Percentiles rank a stretch among this genome's conserved stretches.
Evolutionary conservation across 2,888 invertebrate genomes (phyloP).

Genomic region (Meandrusa payeni): DNA sequence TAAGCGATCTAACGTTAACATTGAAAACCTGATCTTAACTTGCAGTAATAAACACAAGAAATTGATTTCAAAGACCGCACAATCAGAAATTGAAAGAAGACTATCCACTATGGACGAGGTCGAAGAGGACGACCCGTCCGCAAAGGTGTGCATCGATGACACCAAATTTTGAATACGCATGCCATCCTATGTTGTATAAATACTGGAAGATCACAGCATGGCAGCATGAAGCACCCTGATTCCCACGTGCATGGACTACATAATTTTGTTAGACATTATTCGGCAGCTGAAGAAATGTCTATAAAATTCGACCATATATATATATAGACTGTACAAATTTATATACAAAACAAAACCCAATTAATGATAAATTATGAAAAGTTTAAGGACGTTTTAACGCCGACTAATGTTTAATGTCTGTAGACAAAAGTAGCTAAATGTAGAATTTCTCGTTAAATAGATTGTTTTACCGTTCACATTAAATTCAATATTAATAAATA

Average conservation of each 20-base stretch:
- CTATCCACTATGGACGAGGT: slow-evolving; percentile 93
- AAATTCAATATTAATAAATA: slow-evolving; percentile 6
- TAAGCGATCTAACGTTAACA: no score
- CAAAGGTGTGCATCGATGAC: slow-evolving; percentile 74
- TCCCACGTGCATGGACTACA: slow-evolving; percentile 35
- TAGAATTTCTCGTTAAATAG: slow-evolving; percentile 6
- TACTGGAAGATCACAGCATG: slow-evolving; percentile 41
- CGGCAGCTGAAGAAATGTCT: slow-evolving; percentile 11
- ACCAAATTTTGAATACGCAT: slow-evolving; percentile 67
- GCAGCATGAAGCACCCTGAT: slow-evolving; percentile 38
- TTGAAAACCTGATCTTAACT: no score
- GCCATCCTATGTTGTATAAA: slow-evolving; percentile 34
- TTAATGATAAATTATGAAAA: no score
- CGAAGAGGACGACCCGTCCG: slow-evolving; percentile 86
- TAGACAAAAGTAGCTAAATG: slow-evolving; percentile 1
- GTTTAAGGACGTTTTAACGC: slow-evolving; percentile 5
- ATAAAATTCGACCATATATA: background rate
- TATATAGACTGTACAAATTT: background rate
- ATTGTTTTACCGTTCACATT: background rate
- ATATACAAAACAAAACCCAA: no score
- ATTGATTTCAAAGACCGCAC: slow-evolving; percentile 84
- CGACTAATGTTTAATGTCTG: slow-evolving; percentile 23
- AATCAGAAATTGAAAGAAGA: slow-evolving; percentile 82
- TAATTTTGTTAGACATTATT: slow-evolving; percentile 20
- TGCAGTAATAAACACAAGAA: slow-evolving; percentile 84